Base-by-base conservation (phyloP, 37 sponge, comb jelly and placozoan genomes). In the Diacarnus erythraeanus region DNA sequence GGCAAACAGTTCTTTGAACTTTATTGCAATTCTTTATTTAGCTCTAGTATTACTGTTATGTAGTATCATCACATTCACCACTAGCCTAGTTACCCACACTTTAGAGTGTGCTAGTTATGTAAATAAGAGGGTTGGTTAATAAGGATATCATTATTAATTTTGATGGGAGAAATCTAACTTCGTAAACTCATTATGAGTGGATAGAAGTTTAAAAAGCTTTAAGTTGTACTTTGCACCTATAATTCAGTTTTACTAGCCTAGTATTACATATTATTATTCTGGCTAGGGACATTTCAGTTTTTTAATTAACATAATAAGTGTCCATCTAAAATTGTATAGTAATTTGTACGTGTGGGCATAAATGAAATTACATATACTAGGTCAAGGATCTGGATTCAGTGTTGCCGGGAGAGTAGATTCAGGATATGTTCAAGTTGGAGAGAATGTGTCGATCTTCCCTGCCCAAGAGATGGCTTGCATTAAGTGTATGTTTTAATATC, bases 361-460 rank as follows among this genome's bases (percentile, higher is more conserved):
- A 21, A n/a, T 67, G 36, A 54, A n/a, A n/a, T n/a, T n/a, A n/a
- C n/a, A n/a, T 20, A 21, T 30, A 70, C 56, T 54, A 91, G 92
- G 84, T 80, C 92, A 83, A 29, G 94, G 94, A 3, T 56, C 83
- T 15, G 80, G 90, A 8, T 27, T 94, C 33, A 84, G 63, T 77
- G 72, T 89, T 4, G 70, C 90, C 57, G 94, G 88, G 21, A 77
- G 80, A 20, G 80, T 94, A 30, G 90, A 94, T 21, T 80, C 87
- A 17, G 94, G 94, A 3, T 75, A 87, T 64, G 58, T 90, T 0
- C 91, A 94, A 74, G 65, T 74, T 57, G 94, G 94, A 36, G 83
- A 90, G 21, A 75, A 6, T 56, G 75, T 94, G 25, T 33, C 80
- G 1, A 80, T 90, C 15, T 38, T 84, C 25, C 94, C 94, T 27